Base-by-base conservation (phyloP, 2,797 vertebrate species). In the Pangasius macronema region DNA sequence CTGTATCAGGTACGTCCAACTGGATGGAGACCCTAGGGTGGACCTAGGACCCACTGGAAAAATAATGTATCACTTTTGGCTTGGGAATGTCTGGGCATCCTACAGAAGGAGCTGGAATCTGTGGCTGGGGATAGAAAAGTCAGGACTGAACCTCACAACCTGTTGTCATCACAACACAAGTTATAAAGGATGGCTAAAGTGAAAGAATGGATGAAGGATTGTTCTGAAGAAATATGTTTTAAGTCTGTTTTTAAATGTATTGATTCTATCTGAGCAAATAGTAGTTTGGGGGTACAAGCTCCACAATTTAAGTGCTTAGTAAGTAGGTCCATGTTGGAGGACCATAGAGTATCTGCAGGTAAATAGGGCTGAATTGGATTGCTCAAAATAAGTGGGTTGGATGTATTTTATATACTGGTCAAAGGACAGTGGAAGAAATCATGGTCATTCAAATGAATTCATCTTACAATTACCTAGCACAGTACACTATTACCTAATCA, bases 401-500 rank as follows among this genome's bases (percentile, higher is more conserved):
- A 42, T 42, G 22, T 18, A n/a, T 42, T 81, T 39, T 22, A 59
- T 81, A 61, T 81, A 42, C 3, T 1, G 9, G n/a, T 57, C 30
- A 55, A 36, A 55, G n/a, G 9, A 57, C 55, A 67, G 18, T 6
- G 9, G 2, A 65, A 51, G 27, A 51, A 42, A 65, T 82, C 27
- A 5, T 30, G 5, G 39, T 82, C 59, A 63, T n/a, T 14, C 33
- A 82, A 65, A 65, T 46, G 27, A 82, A 65, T 63, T 65, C 59
- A 65, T 33, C 33, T 8, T 11, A 1, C 80, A 42, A 63, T 82
- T 83, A 30, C 46, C 13, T 61, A 42, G 22, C 2, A 83, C 42
- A 22, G 24, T 63, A 81, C 10, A 46, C 57, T 81, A 81, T 63
- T 81, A 27, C 36, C 61, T 33, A 51, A 83, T 67, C 42, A 67